Conservation (phyloP, 2,888 invertebrate genomes). For the Trypoxylon attenuatum region DNA sequence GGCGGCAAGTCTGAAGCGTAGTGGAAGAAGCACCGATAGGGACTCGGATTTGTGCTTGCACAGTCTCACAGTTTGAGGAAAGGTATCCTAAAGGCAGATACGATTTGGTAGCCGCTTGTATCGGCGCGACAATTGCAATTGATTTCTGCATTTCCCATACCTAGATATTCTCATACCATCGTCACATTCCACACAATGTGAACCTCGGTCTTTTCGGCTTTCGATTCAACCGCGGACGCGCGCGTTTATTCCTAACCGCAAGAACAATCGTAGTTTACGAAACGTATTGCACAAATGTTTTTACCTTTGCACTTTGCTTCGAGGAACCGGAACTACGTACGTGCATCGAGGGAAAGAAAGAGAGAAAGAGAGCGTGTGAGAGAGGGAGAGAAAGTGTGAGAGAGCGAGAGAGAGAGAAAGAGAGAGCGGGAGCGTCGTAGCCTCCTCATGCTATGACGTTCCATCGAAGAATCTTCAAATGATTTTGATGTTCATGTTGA, state of each 20-base stretch:
- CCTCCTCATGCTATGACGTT: too few relatives aligned
- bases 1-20: slow-evolving; percentile 36
- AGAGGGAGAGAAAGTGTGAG: too few relatives aligned
- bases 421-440: too few relatives aligned
- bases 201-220: slow-evolving; percentile 13
- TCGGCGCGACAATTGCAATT: slow-evolving; percentile 36
- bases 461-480: too few relatives aligned
- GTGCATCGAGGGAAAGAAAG: too few relatives aligned
- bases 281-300: slow-evolving; percentile 39
- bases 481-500: neutral
- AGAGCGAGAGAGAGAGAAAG: too few relatives aligned
- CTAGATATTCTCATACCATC: slow-evolving; percentile 13
- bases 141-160: slow-evolving; percentile 13
- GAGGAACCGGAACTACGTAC: neutral
- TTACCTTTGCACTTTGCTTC: neutral
- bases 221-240: neutral
- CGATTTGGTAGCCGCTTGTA: slow-evolving; percentile 32
- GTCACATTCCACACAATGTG: slow-evolving; percentile 43
- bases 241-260: slow-evolving; percentile 4
- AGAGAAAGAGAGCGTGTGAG: too few relatives aligned
- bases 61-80: slow-evolving; percentile 19
- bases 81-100: slow-evolving; percentile 17
- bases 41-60: slow-evolving; percentile 24
- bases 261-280: slow-evolving; percentile 5
- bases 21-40: slow-evolving; percentile 42